Conservation (phyloP, 2,797 vertebrate genomes). For the Limosa lapponica region DNA sequence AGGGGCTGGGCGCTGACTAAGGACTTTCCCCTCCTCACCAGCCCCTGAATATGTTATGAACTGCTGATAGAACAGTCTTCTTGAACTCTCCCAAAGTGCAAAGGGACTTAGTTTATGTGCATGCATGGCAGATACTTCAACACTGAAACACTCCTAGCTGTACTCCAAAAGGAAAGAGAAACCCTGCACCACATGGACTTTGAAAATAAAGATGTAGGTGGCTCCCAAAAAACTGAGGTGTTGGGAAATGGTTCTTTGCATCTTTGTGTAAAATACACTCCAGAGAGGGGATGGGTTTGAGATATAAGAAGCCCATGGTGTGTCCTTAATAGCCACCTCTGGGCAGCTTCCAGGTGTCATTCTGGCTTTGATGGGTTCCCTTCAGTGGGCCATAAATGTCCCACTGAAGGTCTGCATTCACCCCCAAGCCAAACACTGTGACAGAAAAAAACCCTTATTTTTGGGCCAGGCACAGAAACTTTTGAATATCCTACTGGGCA, state of each 20-base stretch:
- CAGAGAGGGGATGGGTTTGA: neutral
- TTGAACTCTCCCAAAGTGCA: neutral
- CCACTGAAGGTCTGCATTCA: neutral
- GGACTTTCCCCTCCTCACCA: neutral
- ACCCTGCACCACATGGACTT: rapidly evolving
- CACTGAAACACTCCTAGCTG: neutral
- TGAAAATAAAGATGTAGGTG: neutral
- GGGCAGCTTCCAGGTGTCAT: neutral
- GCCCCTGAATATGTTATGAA: neutral
- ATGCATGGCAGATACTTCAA: neutral
- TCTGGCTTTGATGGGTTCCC: neutral
- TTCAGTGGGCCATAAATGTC: neutral
- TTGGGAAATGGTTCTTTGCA: neutral
- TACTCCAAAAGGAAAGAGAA: neutral
- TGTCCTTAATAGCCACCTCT: neutral
- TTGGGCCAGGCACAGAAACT: neutral
- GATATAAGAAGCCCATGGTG: neutral
- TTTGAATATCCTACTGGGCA: neutral
- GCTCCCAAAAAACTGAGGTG: neutral
- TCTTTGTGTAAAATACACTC: neutral
- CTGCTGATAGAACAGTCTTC: neutral
- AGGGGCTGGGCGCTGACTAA: neutral
- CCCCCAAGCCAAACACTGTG: neutral
- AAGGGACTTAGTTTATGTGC: neutral
- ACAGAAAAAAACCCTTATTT: neutral